phyloP scores from a whole-genome alignment of 2,113 vertebrate genomes.

The Dasyurus viverrinus region DNA sequence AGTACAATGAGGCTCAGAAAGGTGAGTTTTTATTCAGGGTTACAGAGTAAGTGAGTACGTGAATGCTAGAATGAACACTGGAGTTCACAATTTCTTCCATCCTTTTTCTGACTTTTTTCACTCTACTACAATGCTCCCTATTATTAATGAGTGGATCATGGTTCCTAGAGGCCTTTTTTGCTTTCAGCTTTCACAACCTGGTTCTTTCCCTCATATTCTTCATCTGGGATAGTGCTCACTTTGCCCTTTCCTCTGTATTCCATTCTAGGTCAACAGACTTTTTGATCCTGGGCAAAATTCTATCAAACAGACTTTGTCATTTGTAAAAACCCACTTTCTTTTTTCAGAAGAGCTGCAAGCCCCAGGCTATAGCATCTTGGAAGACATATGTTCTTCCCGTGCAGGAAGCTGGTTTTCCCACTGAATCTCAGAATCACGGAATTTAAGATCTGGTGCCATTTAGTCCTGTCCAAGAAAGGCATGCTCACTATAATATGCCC shows the following conservation, averaged over 20 bases:
- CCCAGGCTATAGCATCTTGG: neutral
- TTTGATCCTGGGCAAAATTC: neutral
- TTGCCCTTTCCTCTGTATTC: neutral
- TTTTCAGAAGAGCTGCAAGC: neutral
- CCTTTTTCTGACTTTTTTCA: neutral
- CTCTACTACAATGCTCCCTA: neutral
- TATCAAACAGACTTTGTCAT: neutral
- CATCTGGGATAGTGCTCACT: neutral
- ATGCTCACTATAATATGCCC: too few species aligned
- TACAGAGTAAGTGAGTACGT: neutral
- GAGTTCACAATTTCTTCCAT: neutral
- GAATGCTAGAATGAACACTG: neutral
- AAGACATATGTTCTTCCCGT: neutral
- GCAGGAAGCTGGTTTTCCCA: neutral
- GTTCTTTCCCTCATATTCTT: neutral
- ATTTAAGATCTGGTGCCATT: neutral
- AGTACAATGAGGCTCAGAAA: neutral
- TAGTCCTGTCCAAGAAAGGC: too few species aligned
- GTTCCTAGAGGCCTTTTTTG: neutral
- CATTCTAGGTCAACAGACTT: neutral
- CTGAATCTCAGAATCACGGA: neutral
- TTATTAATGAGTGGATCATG: neutral
- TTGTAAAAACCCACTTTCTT: neutral
- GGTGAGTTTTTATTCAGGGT: neutral
- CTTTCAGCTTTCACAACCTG: neutral